phyloP scores from a whole-genome alignment of 2,888 invertebrate species.

The Orgyia antiqua region DNA sequence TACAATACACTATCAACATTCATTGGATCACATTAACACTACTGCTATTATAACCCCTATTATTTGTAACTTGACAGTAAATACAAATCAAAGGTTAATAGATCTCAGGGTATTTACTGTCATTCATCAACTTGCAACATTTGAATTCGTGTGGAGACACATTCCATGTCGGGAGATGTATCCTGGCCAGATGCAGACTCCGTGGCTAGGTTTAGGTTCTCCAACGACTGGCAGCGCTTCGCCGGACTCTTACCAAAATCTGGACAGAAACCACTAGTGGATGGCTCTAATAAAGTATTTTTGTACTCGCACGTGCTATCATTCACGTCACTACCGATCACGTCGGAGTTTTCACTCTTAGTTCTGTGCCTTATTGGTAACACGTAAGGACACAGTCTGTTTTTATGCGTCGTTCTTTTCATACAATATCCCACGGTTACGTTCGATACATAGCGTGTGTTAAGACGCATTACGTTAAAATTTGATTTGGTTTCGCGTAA shows the following conservation, averaged over 20 bases:
- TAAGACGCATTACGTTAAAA: constrained; percentile 73
- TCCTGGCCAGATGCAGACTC: constrained; percentile 53
- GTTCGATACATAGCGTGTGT: constrained; percentile 80
- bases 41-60: constrained; percentile 35
- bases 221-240: constrained; percentile 80
- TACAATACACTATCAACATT: constrained; percentile 51
- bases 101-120: constrained; percentile 35
- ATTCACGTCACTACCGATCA: constrained; percentile 50
- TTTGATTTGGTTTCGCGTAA: constrained; percentile 70
- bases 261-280: constrained; percentile 43
- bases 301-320: constrained; percentile 52
- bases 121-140: constrained; percentile 80
- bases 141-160: constrained; percentile 80
- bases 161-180: constrained; percentile 76
- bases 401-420: constrained; percentile 70
- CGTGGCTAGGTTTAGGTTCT: constrained; percentile 70
- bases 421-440: constrained; percentile 80
- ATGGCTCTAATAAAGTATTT: constrained; percentile 56
- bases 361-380: constrained; percentile 78
- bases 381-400: constrained; percentile 79
- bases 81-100: constrained; percentile 28
- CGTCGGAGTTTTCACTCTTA: constrained; percentile 81
- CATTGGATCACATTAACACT: constrained; percentile 49
- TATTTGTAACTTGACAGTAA: constrained; percentile 27
- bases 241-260: constrained; percentile 53